A percentile compares a stretch with the other conserved stretches of the same genome.
These are phyloP conservation scores for Caenorhabditis wallacei DNA, from an alignment of 2,888 invertebrate species.

Conservation along the genomic window DNA sequence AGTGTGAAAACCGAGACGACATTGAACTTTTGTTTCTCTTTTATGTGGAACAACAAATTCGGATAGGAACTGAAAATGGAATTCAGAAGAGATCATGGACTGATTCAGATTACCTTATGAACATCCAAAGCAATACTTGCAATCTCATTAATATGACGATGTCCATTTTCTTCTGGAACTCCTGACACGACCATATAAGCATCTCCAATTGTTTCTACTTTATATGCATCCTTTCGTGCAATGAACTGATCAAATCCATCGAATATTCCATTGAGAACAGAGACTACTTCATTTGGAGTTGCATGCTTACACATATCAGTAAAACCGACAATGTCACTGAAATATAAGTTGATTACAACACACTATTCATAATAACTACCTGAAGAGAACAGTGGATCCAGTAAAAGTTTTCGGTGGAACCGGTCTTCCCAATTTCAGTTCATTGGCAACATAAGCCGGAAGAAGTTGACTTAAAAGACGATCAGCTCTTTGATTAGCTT, in stretches of 20 bases:
- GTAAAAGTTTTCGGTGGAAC: conserved; percentile 81
- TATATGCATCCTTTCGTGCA: conserved; percentile 76
- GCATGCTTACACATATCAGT: conserved; percentile 79
- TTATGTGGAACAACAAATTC: conserved; percentile 78
- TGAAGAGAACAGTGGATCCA: conserved; percentile 79
- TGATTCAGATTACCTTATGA: conserved; percentile 66
- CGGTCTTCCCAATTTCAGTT: conserved; percentile 80
- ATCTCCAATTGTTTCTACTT: conserved; percentile 82
- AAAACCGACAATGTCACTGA: conserved; percentile 81
- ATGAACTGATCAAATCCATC: conserved; percentile 82
- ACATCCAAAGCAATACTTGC: conserved; percentile 79
- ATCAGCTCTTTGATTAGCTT: conserved; percentile 81
- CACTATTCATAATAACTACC: conserved; percentile 45
- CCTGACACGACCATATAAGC: conserved; percentile 82
- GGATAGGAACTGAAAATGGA: conserved; percentile 73
- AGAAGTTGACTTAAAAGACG: conserved; percentile 79
- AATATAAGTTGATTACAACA: not conserved
- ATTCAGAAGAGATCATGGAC: not conserved
- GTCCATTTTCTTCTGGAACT: conserved; percentile 81
- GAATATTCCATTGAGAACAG: conserved; percentile 80
- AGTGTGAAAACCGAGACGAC: conserved; percentile 80
- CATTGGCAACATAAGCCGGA: conserved; percentile 80
- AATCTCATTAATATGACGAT: conserved; percentile 77
- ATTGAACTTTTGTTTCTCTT: conserved; percentile 62
- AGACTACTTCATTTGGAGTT: conserved; percentile 79